Base-by-base conservation (phyloP, 2,888 invertebrate species). In the Eupithecia subfuscata region DNA sequence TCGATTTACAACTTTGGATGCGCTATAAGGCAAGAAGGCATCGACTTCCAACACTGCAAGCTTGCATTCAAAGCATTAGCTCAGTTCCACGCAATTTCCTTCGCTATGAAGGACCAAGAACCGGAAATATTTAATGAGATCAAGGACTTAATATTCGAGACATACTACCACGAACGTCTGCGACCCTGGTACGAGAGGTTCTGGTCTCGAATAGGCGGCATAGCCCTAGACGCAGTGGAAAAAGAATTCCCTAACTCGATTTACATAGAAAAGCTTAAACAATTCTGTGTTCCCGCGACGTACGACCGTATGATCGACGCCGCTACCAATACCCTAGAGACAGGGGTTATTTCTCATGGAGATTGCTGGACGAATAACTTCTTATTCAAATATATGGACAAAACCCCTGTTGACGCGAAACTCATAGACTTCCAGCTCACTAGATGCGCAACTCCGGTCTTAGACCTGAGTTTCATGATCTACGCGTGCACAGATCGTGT, bases 301-400 rank as follows among this genome's bases (percentile, higher is more conserved):
- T 95, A 95, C 67, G 91, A 94, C 72, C 95, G 94, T 69, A 89
- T 95, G 88, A 88, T 93, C 1, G 87, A 89, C 16, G 93, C 95
- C 0, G 92, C 91, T 0, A 85, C 91, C 0, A 81, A 86, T 0
- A 88, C 90, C 12, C 4, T 18, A 0, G 18, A 90, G 34, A 89
- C 95, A n/a, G 94, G 95, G 0, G 96, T 96, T 0, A 95, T 97
- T 43, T 96, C 95, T 0, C 97, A 97, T 76, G 97, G 97, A 0
- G 97, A 97, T 85, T 96, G 96, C 60, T 97, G 97, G 97, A 95
- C 96, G 0, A 97, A 96, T n/a, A 97, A 97, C 85, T 97, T 97
- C 81, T 86, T 97, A 0, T 95, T 95, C 12, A 95, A 95, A 81
- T 90, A 94, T 71, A 80, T 83, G 0, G 75, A 86, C 14, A 80